Evolutionary conservation across 2,888 invertebrate genomes (phyloP), one percentile per base, ranked within the genome.

Genomic region (Drosophila kanekoi): DNA sequence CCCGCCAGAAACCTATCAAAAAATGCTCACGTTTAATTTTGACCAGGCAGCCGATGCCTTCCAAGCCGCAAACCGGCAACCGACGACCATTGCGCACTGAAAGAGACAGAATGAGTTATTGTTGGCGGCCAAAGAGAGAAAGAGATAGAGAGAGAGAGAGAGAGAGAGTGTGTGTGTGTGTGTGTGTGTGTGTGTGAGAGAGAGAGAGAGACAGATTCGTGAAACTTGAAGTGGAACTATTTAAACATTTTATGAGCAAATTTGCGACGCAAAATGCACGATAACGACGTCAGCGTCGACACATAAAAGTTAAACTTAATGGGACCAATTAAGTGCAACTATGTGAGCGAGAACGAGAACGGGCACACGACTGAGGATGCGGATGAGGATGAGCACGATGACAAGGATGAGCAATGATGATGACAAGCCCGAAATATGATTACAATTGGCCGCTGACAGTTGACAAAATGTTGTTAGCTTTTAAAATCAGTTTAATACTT

Each of bases 1-100:
- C 41, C 8, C 4, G 13, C 1, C 14, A 14, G 8, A 13, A 37
- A 14, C 54, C 11, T 43, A 53, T 49, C 32, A 49, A 58, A 75
- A 79, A 66, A 72, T 74, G 89, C 91, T 89, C 89, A 94, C 94
- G 94, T 93, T 94, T 93, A 81, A 94, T 92, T 69, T 93, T 90
- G 1, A 93, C 92, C 66, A 96, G 92, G 83, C 96, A 96, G 64
- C 93, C 93, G 69, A 96, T 91, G 10, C 95, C 96, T 58, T 92
- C 83, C 1, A 94, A 93, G 77, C 94, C 93, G 78, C 96, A 96
- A 61, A 94, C 91, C 16, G 91, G 92, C 69, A 92, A 70, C 20
- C 82, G 81, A 18, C 90, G 88, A 32, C 92, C 92, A 62, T 79
- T 88, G 62, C 89, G 91, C 47, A 91, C 92, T 92, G 68, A 45